Percentiles rank a stretch among this genome's conserved stretches.
Conservation (phyloP, 2,888 invertebrate genomes). For the Melitaea athalia region DNA sequence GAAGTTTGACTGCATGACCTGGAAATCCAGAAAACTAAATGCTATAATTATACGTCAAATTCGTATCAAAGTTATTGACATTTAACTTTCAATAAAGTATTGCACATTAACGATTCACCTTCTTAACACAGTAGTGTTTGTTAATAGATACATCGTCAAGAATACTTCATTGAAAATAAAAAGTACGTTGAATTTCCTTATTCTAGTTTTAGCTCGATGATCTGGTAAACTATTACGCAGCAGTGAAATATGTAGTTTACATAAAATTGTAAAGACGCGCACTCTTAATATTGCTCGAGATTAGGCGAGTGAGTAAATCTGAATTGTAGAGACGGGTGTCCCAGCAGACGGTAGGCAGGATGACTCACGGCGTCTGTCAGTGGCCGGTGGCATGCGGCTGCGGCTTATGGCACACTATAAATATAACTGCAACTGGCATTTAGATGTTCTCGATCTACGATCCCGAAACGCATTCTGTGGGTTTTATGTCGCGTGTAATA, state of each 20-base stretch:
- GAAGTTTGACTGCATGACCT: constrained; percentile 56
- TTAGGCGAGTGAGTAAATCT: constrained; percentile 35
- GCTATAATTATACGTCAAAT: constrained; percentile 43
- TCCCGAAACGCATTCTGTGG: constrained; percentile 60
- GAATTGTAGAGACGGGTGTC: constrained; percentile 59
- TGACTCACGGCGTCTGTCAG: constrained; percentile 61
- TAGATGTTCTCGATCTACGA: constrained; percentile 72
- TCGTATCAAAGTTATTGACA: constrained; percentile 41
- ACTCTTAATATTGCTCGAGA: constrained; percentile 25
- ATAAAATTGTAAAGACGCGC: constrained; percentile 13
- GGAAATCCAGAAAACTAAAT: constrained; percentile 56
- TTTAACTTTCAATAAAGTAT: constrained; percentile 30
- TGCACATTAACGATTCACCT: constrained; percentile 18
- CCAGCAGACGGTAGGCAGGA: constrained; percentile 69
- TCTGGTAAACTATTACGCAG: constrained; percentile 2
- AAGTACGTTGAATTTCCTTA: background rate
- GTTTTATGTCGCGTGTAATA: constrained; percentile 48
- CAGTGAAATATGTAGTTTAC: constrained; percentile 20
- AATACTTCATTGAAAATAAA: constrained; percentile 3
- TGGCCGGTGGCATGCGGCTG: constrained; percentile 53
- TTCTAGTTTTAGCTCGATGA: constrained; percentile 8
- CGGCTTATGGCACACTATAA: constrained; percentile 61
- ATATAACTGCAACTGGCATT: constrained; percentile 78
- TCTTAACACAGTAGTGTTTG: background rate
- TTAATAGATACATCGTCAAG: constrained; percentile 1